Conservation (phyloP, 2,888 invertebrate genomes). For the Plusia festucae region DNA sequence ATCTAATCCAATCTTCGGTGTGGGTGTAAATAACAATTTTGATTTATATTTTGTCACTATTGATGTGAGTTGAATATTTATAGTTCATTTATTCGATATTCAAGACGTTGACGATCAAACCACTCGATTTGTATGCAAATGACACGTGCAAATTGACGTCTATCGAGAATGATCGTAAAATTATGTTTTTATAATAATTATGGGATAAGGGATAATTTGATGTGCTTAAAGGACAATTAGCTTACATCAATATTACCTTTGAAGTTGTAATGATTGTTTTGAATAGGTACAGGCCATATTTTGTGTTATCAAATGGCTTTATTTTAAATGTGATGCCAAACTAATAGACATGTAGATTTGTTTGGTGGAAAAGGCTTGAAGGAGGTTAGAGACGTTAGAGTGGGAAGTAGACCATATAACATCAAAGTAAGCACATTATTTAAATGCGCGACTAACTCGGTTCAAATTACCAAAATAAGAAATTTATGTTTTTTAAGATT, state of each 20-base stretch:
- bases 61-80: constrained; percentile 42
- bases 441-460: neutral
- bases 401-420: constrained; percentile 2
- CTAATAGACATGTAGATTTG: neutral
- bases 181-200: constrained; percentile 38
- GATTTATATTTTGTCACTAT: constrained; percentile 50
- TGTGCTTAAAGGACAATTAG: constrained; percentile 5
- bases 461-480: constrained; percentile 2
- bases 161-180: constrained; percentile 33
- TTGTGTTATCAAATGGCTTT: neutral
- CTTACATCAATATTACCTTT: neutral
- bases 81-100: constrained; percentile 47
- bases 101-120: constrained; percentile 38
- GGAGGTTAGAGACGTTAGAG: too few species aligned
- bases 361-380: neutral
- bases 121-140: constrained; percentile 51
- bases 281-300: constrained; percentile 1
- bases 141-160: constrained; percentile 26
- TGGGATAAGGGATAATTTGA: constrained; percentile 20
- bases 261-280: constrained; percentile 1
- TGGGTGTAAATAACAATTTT: constrained; percentile 18
- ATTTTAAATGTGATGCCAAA: neutral
- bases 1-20: neutral
- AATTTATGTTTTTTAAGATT: neutral
- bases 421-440: constrained; percentile 1